Conservation (phyloP, 2,113 vertebrate species). For the Atlantisia rogersi region DNA sequence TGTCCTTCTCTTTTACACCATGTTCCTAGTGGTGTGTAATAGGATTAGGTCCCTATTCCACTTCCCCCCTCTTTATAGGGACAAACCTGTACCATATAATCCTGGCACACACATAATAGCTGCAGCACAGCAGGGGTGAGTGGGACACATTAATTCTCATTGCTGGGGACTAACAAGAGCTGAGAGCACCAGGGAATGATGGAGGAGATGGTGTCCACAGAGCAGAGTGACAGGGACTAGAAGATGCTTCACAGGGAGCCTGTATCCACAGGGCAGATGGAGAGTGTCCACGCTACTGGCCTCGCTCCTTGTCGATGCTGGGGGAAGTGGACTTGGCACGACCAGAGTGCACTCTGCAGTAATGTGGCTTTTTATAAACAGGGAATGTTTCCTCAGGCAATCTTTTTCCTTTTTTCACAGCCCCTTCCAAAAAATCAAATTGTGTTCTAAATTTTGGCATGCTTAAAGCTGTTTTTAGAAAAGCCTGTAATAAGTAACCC, state of each 20-base stretch:
- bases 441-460: slow-evolving; percentile 15
- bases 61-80: background rate
- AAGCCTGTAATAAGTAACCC: background rate
- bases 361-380: background rate
- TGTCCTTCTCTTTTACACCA: background rate
- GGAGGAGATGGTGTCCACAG: background rate
- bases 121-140: fast-evolving
- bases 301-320: background rate
- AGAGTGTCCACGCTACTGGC: background rate
- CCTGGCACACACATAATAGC: background rate
- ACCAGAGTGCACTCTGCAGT: background rate
- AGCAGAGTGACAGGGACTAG: background rate
- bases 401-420: background rate
- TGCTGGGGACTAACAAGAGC: background rate
- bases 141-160: background rate
- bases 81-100: background rate
- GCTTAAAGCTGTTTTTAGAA: slow-evolving; percentile 25
- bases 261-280: fast-evolving
- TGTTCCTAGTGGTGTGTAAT: background rate
- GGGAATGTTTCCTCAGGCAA: background rate
- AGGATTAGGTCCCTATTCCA: background rate
- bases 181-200: background rate
- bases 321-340: background rate
- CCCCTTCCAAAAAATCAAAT: background rate
- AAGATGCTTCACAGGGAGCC: fast-evolving